Evolutionary conservation across 2,888 invertebrate species (phyloP), one percentile per base, ranked within the genome.

Genomic region (Eremobia ochroleuca): DNA sequence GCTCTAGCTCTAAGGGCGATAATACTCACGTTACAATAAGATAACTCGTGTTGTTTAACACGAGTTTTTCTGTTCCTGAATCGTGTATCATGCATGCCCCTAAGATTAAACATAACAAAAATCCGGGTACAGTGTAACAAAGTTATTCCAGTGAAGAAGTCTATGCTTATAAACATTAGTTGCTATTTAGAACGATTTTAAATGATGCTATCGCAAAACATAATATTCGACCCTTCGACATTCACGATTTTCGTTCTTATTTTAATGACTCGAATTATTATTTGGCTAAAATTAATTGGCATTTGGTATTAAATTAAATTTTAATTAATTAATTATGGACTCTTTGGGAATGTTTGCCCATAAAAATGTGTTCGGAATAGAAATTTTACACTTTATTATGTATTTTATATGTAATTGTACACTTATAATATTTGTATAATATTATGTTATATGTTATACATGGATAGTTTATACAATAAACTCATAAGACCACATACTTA

Each of bases 301-400:
- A 82, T 83, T 84, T 83, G 73, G 82, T 85, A 82, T 82, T 79
- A 59, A 82, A 82, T 82, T 66, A 74, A 79, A 73, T 67, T 77
- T 79, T 80, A 73, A 82, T 74, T 21, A 55, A 55, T 55, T 70
- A 75, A 77, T 76, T 81, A 81, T 83, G 77, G 66, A 78, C 76
- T 81, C 74, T 78, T 67, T 81, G 91, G 90, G 91, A 87, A 62
- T 78, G 67, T 88, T 86, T 76, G 73, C 91, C 89, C 86, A 75
- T 87, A 65, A 75, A 15, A 70, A 90, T 89, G 91, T 91, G 91
- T 90, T 91, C 90, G 86, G 66, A 85, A 83, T 88, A 87, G 80
- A 68, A 79, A 84, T 85, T 90, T 83, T 89, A 90, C 82, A 84
- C 81, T 82, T 73, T 84, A 79, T 86, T 75, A 79, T 85, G 81